Conservation (phyloP, 2,113 vertebrate species). For the Isurus oxyrinchus region DNA sequence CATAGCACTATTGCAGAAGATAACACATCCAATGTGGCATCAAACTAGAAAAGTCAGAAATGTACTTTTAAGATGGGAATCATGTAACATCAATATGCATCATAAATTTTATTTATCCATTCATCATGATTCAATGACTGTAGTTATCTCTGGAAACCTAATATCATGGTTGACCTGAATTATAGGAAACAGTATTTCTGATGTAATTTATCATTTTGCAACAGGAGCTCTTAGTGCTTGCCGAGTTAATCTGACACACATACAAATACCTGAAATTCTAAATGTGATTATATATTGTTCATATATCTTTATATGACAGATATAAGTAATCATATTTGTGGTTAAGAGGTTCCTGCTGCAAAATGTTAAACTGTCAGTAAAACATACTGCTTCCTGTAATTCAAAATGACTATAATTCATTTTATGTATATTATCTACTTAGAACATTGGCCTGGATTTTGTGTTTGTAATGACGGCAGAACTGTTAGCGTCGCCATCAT, state of each 20-base stretch:
- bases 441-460: no score
- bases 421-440: not conserved
- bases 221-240: no score
- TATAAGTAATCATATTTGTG: not conserved
- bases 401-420: not conserved
- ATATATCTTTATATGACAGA: not conserved
- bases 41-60: slow-evolving; percentile 69
- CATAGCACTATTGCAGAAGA: slow-evolving; percentile 91
- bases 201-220: not conserved
- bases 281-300: not conserved
- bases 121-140: not conserved
- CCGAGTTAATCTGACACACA: not conserved
- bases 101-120: not conserved
- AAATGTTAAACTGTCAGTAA: not conserved
- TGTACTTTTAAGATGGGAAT: not conserved
- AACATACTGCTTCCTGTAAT: not conserved
- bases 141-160: not conserved
- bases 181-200: not conserved
- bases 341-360: not conserved
- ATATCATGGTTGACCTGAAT: not conserved
- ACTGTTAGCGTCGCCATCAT: no score
- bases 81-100: no score
- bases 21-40: slow-evolving; percentile 87
- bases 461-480: no score
- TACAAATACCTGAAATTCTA: not conserved